phyloP scores from a whole-genome alignment of 1,140 invertebrate species.

The Mylabris phalerata region DNA sequence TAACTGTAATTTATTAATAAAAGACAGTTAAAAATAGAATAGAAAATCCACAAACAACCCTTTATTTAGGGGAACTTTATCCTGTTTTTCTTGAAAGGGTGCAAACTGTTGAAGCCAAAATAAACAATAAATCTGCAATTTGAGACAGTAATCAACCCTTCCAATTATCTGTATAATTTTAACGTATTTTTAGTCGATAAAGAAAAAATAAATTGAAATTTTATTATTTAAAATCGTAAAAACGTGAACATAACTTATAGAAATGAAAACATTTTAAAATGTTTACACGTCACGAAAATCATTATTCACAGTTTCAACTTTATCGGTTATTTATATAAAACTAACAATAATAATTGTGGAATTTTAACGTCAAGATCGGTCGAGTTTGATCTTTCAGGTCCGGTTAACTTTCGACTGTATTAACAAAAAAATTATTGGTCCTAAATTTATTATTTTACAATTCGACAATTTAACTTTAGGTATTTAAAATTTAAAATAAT shows the following conservation, averaged over 20 bases:
- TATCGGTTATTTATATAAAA: constrained; percentile 2
- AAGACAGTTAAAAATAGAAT: no score
- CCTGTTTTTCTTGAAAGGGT: constrained; percentile 1
- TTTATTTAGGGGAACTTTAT: not conserved
- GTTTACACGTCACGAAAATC: constrained; percentile 1
- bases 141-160: constrained; percentile 7
- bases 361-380: no score
- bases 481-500: no score
- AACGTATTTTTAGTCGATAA: not conserved
- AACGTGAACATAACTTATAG: constrained; percentile 1
- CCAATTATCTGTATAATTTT: constrained; percentile 6
- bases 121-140: constrained; percentile 9
- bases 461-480: no score
- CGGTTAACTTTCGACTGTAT: no score
- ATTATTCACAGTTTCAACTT: constrained; percentile 2
- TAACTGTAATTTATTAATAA: no score
- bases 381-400: no score
- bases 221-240: constrained; percentile 2
- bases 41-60: no score
- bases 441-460: no score
- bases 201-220: not conserved
- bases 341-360: constrained; percentile 8
- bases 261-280: constrained; percentile 10
- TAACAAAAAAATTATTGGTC: no score
- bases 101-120: not conserved